Percentiles rank a stretch among this genome's conserved stretches.
These are phyloP conservation scores for Platypus cylindrus DNA, from an alignment of 2,888 invertebrate genomes.

Conservation along the genomic window DNA sequence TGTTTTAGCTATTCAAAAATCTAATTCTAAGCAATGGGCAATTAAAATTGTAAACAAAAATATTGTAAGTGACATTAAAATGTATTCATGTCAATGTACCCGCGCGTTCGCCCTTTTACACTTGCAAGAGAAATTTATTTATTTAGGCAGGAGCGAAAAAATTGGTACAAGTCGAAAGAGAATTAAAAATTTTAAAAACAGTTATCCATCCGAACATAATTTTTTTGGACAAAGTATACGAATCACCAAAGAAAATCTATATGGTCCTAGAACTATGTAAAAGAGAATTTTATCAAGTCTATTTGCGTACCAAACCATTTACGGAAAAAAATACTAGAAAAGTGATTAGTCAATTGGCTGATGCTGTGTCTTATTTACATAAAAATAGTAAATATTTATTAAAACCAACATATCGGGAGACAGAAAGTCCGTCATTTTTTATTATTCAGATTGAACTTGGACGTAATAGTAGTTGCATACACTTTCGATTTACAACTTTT, in stretches of 20 bases:
- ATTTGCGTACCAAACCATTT: slow-evolving; percentile 28
- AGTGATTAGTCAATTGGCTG: slow-evolving; percentile 30
- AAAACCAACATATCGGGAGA: no score
- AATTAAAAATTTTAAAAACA: slow-evolving; percentile 41
- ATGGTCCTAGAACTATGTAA: slow-evolving; percentile 42
- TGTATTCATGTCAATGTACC: no score
- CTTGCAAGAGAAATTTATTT: no score
- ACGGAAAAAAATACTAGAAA: slow-evolving; percentile 28
- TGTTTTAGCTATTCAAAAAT: slow-evolving; percentile 29
- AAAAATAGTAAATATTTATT: slow-evolving; percentile 35
- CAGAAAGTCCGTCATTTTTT: background rate
- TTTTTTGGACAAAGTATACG: slow-evolving; percentile 39
- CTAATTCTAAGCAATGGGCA: slow-evolving; percentile 30
- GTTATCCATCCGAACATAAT: slow-evolving; percentile 45
- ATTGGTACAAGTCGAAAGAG: slow-evolving; percentile 31
- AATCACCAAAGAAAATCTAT: slow-evolving; percentile 41
- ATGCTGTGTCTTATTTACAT: slow-evolving; percentile 35
- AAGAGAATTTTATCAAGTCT: slow-evolving; percentile 36
- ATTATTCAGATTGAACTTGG: no score
- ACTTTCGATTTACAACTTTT: slow-evolving; percentile 11
- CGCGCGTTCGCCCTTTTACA: no score
- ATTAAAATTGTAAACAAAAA: slow-evolving; percentile 35
- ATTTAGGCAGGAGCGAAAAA: slow-evolving; percentile 18
- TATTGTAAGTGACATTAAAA: slow-evolving; percentile 20
- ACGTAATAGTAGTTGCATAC: no score